These are phyloP conservation scores for Cylloceria caligata DNA, from an alignment of 2,888 invertebrate species.

Conservation along the genomic window DNA sequence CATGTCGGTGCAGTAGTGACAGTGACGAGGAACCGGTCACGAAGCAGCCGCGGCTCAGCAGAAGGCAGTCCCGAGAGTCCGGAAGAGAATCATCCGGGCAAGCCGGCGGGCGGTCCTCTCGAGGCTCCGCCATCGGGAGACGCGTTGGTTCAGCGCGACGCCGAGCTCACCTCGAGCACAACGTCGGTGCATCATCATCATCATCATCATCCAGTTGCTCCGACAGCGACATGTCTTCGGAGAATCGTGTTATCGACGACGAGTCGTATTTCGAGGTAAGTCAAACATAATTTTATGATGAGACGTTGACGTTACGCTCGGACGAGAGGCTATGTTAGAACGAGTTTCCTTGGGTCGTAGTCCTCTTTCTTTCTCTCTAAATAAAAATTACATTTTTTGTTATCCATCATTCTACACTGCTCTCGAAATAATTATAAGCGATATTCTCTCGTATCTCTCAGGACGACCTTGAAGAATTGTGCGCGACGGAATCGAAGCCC, in stretches of 20 bases:
- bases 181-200: constrained; percentile 55
- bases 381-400: background rate
- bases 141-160: constrained; percentile 67
- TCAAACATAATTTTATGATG: constrained; percentile 29
- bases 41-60: constrained; percentile 89
- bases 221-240: constrained; percentile 82
- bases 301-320: background rate
- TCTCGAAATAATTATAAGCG: background rate
- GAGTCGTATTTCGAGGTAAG: constrained; percentile 84
- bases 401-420: background rate
- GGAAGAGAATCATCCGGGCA: constrained; percentile 69
- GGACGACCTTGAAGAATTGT: constrained; percentile 83
- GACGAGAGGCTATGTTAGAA: constrained; percentile 4
- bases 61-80: constrained; percentile 75
- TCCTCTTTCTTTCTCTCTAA: background rate
- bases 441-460: constrained; percentile 64
- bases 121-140: constrained; percentile 64
- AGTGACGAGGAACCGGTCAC: constrained; percentile 91
- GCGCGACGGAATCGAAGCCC: constrained; percentile 80
- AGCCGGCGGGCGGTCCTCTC: constrained; percentile 60
- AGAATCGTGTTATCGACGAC: constrained; percentile 81
- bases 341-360: constrained; percentile 35
- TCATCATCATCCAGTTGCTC: constrained; percentile 72
- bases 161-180: constrained; percentile 61
- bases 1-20: constrained; percentile 87